Percentiles rank a stretch among this genome's conserved stretches.
Evolutionary conservation across 2,113 vertebrate species (phyloP).

Genomic region (Propithecus coquereli): DNA sequence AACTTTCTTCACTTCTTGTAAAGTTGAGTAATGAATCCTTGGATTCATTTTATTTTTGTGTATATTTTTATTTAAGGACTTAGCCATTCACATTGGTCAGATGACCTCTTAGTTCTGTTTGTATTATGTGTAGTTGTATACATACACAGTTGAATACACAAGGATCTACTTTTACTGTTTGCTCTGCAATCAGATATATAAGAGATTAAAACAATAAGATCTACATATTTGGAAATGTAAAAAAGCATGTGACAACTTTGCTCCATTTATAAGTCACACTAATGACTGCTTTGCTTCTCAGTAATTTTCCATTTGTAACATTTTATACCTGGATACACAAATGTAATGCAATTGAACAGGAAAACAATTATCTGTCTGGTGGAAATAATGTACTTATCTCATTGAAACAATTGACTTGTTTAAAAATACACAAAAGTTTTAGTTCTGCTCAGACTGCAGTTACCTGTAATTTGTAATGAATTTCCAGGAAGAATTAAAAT

Average conservation of each 20-base stretch:
- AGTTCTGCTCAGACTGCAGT: slow-evolving; percentile 14
- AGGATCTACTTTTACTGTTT: background rate
- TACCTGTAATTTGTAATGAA: slow-evolving; percentile 55
- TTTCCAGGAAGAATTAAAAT: slow-evolving; percentile 50
- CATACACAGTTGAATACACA: too few species aligned
- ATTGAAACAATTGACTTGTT: slow-evolving; percentile 66
- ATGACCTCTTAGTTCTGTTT: background rate
- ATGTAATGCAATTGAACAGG: slow-evolving; percentile 67
- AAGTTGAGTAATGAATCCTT: background rate
- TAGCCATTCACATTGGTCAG: background rate
- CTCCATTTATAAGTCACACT: slow-evolving; percentile 46
- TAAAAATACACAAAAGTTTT: slow-evolving; percentile 66
- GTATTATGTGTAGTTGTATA: background rate
- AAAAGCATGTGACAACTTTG: slow-evolving; percentile 23
- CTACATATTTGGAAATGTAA: background rate
- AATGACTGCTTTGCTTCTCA: slow-evolving; percentile 67
- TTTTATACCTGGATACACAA: slow-evolving; percentile 73
- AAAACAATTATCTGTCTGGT: slow-evolving; percentile 68
- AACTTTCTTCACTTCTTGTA: background rate
- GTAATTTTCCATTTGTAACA: slow-evolving; percentile 67
- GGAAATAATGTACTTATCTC: slow-evolving; percentile 71
- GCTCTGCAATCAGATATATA: background rate
- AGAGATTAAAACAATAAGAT: background rate
- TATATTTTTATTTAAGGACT: background rate
- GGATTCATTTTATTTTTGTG: background rate